These are phyloP conservation scores for Andrena hattorfiana DNA, from an alignment of 2,888 invertebrate species.

Conservation along the genomic window DNA sequence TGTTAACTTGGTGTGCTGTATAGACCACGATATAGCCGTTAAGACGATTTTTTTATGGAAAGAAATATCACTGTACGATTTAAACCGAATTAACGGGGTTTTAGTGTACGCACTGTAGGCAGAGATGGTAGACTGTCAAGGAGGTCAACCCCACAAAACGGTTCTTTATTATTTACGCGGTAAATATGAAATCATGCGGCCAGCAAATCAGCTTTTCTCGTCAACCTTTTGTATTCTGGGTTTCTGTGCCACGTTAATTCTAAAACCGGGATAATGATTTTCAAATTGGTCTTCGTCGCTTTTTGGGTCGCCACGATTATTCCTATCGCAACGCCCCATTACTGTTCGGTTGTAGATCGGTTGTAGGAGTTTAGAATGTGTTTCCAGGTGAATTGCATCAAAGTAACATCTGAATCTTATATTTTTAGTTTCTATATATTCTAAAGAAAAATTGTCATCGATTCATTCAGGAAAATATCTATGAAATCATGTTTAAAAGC, in stretches of 20 bases:
- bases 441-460: too few relatives aligned
- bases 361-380: too few relatives aligned
- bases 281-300: background rate
- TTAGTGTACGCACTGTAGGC: background rate
- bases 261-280: background rate
- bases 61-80: background rate
- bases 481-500: too few relatives aligned
- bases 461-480: too few relatives aligned
- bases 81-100: background rate
- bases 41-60: background rate
- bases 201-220: constrained; percentile 10
- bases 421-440: too few relatives aligned
- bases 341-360: background rate
- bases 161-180: constrained; percentile 4
- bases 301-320: background rate
- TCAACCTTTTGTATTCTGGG: constrained; percentile 38
- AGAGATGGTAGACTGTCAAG: background rate
- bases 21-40: background rate
- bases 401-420: too few relatives aligned
- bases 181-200: background rate
- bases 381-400: too few relatives aligned
- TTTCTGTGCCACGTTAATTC: constrained; percentile 64
- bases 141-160: background rate
- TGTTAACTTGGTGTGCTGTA: too few relatives aligned
- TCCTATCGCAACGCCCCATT: background rate